Evolutionary conservation across 64 coral and sea anemone species (phyloP).

Genomic region (Montipora cactus): DNA sequence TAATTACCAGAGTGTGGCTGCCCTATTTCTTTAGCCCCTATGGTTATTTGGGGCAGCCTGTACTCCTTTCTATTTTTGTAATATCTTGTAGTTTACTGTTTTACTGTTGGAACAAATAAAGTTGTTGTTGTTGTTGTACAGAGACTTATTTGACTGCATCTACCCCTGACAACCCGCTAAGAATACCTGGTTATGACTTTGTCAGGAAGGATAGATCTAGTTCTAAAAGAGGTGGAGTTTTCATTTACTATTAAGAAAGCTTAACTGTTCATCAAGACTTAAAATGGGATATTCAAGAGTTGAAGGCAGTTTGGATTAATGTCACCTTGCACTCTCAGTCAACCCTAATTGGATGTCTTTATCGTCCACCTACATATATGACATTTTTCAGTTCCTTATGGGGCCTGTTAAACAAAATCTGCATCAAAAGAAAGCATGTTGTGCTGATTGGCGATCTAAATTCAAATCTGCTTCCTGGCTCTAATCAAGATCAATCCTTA

Average conservation of each 20-base stretch:
- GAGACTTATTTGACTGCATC: neutral
- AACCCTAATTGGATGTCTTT: neutral
- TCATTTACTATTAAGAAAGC: conserved; percentile 40
- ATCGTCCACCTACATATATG: neutral
- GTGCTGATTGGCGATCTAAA: conserved; percentile 5
- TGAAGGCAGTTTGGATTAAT: conserved; percentile 35
- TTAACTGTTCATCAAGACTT: conserved; percentile 13
- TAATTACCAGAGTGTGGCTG: too few species aligned
- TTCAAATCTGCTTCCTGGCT: neutral
- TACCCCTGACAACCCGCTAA: too few species aligned
- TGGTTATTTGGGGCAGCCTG: too few species aligned
- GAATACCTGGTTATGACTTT: conserved; percentile 1
- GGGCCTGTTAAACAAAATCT: conserved; percentile 18
- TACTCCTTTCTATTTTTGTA: too few species aligned
- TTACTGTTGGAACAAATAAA: too few species aligned
- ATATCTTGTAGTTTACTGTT: too few species aligned
- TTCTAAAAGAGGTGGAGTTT: conserved; percentile 12
- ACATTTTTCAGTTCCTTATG: conserved; percentile 10
- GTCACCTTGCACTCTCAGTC: conserved; percentile 21
- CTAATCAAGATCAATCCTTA: neutral
- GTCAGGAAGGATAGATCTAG: conserved; percentile 8
- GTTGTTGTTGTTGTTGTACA: too few species aligned
- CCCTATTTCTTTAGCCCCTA: too few species aligned
- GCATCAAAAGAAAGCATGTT: conserved; percentile 41
- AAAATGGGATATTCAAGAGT: neutral